Base-by-base conservation (phyloP, 2,113 vertebrate species). In the Rafetus swinhoei region DNA sequence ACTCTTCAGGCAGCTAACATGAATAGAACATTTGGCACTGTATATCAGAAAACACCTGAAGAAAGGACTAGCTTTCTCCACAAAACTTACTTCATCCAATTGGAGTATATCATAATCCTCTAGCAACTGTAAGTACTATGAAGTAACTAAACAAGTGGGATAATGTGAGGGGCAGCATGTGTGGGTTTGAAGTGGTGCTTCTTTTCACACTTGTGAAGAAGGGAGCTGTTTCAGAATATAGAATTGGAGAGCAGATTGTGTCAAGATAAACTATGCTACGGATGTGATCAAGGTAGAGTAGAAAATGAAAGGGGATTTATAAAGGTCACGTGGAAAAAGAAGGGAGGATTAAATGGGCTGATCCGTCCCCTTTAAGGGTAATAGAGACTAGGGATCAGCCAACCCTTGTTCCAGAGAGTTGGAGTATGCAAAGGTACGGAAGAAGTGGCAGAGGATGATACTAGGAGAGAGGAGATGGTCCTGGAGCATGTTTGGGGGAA, bases 161-260 rank as follows among this genome's bases (percentile, higher is more conserved):
- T n/a, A 62, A 82, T 9, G 72, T 11, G 3, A 12, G 35, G 54
- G 65, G n/a, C 8, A 9, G 18, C 32, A 15, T 52, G 1, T 1
- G 4, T 5, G 8, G 4, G 2, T 1, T 1, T 35, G 50, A 9
- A 19, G 19, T 27, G 90, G 50, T 0, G 0, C 88, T 93, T 60
- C 0, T 0, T 29, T 81, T 59, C 27, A 27, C 0, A 0, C 59
- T 53, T 54, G 9, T 69, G 29, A 79, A 56, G 29, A 16, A 87
- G 18, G 84, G 65, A 86, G 85, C 25, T 15, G 39, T 24, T 88
- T 79, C 39, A 24, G 69, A 84, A 86, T 7, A 5, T 83, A 21
- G 24, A 88, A 83, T 60, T 65, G 54, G 11, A 24, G 53, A 88
- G 89, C 15, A 32, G 16, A 69, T 35, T 35, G 65, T 35, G 65